Conservation (phyloP, 1,140 invertebrate genomes). For the Trigoniulus corallinus region DNA sequence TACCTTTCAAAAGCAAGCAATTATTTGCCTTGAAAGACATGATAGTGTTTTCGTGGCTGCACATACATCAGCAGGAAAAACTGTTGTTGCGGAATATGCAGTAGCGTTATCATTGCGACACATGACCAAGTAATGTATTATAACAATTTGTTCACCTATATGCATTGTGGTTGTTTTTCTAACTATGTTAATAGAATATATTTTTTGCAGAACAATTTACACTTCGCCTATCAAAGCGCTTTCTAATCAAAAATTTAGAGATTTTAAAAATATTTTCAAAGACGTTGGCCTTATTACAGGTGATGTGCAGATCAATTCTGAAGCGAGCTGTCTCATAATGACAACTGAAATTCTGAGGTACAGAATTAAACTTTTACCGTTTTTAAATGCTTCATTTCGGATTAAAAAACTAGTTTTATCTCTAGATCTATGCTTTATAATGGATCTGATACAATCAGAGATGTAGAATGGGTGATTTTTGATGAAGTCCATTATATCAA, state of each 20-base stretch:
- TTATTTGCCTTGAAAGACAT: conserved; percentile 80
- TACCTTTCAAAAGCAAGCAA: conserved; percentile 91
- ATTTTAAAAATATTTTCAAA: conserved; percentile 78
- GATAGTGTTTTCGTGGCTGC: conserved; percentile 96
- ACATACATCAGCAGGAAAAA: conserved; percentile 98
- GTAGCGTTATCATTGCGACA: conserved; percentile 77
- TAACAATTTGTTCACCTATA: not conserved
- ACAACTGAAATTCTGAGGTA: conserved; percentile 92
- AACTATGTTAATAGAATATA: conserved; percentile 5
- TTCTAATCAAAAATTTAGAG: conserved; percentile 97
- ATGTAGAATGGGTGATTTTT: conserved; percentile 97
- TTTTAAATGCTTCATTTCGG: not conserved
- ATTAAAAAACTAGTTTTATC: not conserved
- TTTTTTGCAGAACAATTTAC: conserved; percentile 67
- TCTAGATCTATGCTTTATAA: conserved; percentile 82
- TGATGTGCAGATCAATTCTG: conserved; percentile 87
- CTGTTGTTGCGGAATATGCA: conserved; percentile 97
- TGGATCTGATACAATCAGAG: conserved; percentile 81
- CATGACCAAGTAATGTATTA: conserved; percentile 52
- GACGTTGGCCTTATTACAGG: conserved; percentile 91
- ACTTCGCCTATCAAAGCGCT: conserved; percentile 98
- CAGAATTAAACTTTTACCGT: not conserved
- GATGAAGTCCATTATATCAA: conserved; percentile 99
- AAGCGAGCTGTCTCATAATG: conserved; percentile 93
- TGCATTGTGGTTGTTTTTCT: not conserved